Evolutionary conservation across 2,113 vertebrate genomes (phyloP).

Genomic region (Sphyrna mokarran): DNA sequence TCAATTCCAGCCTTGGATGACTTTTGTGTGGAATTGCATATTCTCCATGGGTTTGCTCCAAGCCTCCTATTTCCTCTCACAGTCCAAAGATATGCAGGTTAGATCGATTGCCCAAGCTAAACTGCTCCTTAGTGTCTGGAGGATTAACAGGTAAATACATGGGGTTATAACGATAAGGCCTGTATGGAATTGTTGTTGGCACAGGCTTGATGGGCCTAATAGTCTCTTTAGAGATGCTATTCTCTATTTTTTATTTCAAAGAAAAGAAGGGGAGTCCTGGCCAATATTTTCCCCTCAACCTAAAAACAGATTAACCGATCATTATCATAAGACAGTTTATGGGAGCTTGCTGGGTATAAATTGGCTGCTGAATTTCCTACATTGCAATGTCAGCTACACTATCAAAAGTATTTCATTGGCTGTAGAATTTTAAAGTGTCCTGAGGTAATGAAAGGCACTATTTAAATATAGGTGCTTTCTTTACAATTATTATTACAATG

Average conservation of each 20-base stretch:
- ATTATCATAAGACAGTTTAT: not conserved
- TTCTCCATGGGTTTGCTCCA: too few species aligned
- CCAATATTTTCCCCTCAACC: not conserved
- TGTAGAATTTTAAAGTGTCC: not conserved
- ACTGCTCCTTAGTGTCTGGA: too few species aligned
- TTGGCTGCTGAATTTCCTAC: not conserved
- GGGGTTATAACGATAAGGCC: too few species aligned
- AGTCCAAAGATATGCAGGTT: too few species aligned
- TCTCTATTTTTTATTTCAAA: not conserved
- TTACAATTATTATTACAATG: not conserved
- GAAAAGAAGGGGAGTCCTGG: not conserved
- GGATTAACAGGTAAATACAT: too few species aligned
- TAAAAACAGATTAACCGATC: not conserved
- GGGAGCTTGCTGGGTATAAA: not conserved
- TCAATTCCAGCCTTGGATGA: too few species aligned
- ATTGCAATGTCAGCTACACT: not conserved
- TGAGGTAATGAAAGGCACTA: not conserved
- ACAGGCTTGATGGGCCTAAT: too few species aligned
- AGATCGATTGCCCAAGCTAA: too few species aligned
- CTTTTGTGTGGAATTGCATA: too few species aligned
- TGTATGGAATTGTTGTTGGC: too few species aligned
- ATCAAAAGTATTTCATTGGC: not conserved
- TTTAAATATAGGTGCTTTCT: not conserved
- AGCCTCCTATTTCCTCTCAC: too few species aligned
- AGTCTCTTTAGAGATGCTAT: too few species aligned